phyloP scores from a whole-genome alignment of 35 echinoderm and acorn worm species.

The Diadema setosum region DNA sequence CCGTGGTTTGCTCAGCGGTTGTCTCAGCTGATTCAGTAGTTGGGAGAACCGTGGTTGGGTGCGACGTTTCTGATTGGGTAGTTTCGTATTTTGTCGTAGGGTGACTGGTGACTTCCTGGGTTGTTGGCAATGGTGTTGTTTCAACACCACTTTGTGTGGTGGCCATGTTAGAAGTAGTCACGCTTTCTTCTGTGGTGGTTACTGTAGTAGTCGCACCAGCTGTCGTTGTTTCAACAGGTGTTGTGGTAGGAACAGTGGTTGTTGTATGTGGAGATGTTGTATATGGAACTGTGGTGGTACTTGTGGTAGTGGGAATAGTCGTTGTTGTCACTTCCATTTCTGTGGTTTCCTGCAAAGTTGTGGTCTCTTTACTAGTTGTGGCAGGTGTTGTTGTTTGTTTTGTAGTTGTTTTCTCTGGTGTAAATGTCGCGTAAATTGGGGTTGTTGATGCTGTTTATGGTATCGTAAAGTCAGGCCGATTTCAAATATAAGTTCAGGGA shows the following conservation, averaged over 20 bases:
- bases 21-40: not conserved
- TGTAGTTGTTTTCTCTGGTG: not conserved
- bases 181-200: not conserved
- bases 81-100: no score
- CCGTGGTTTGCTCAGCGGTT: not conserved
- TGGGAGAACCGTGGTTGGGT: not conserved
- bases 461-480: no score
- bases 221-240: not conserved
- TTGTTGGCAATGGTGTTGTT: no score
- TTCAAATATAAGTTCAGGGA: no score
- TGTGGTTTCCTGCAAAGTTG: no score
- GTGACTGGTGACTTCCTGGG: no score
- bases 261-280: no score
- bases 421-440: not conserved
- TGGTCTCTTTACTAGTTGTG: not conserved
- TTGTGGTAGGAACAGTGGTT: no score
- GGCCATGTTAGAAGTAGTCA: not conserved
- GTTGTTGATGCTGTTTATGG: not conserved
- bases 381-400: not conserved
- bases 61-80: not conserved
- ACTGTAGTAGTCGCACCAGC: not conserved
- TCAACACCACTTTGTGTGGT: no score
- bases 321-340: no score
- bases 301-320: no score
- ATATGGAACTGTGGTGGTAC: no score